phyloP scores from a whole-genome alignment of 35 echinoderm and acorn worm species.

The Heliocidaris tuberculata region DNA sequence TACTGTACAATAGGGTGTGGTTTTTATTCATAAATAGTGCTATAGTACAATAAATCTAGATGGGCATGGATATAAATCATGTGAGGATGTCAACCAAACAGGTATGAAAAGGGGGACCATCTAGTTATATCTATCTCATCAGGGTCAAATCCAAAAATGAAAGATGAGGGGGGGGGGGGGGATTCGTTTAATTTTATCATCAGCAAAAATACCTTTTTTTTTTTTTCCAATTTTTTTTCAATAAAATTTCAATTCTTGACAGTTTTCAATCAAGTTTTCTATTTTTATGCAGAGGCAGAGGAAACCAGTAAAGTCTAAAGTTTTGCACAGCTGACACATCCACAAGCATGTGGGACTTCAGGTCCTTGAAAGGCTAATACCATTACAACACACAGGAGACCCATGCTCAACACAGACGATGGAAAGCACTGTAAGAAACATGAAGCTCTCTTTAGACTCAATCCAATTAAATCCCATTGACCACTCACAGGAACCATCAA shows the following conservation, averaged over 20 bases:
- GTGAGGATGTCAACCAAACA: not conserved
- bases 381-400: not conserved
- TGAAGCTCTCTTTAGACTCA: not conserved
- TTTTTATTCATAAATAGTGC: not conserved
- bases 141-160: not conserved
- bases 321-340: not conserved
- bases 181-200: not conserved
- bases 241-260: not conserved
- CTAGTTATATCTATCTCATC: not conserved
- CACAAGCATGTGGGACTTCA: not conserved
- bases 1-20: not conserved
- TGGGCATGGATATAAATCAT: not conserved
- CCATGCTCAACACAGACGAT: not conserved
- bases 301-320: not conserved
- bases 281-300: not conserved
- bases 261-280: not conserved
- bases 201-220: too few relatives aligned
- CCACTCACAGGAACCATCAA: not conserved
- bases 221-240: too few relatives aligned
- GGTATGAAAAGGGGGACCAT: not conserved
- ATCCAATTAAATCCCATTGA: conserved; percentile 12
- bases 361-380: not conserved
- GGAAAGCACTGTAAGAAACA: not conserved
- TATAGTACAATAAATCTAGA: not conserved
- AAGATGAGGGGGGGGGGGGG: not conserved